Evolutionary conservation across 2,113 vertebrate genomes (phyloP).

Genomic region (Salvator merianae): DNA sequence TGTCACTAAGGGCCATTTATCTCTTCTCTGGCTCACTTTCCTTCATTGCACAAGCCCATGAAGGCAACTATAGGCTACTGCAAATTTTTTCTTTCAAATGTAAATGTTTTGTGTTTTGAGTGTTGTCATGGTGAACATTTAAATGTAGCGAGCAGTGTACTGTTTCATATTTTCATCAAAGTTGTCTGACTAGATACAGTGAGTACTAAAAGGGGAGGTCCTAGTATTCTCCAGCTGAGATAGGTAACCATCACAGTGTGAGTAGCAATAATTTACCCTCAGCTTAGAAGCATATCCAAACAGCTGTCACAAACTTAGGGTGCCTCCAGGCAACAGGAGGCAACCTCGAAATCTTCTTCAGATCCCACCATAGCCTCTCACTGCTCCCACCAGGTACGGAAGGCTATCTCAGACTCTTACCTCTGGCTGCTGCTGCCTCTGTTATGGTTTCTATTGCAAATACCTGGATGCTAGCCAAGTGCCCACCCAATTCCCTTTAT

Average conservation of each 20-base stretch:
- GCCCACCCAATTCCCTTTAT: too few relatives aligned
- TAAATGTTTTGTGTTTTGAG: too few relatives aligned
- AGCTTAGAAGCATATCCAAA: background rate
- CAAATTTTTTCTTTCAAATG: background rate
- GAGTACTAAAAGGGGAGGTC: background rate
- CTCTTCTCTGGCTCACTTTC: background rate
- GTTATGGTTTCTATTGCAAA: too few relatives aligned
- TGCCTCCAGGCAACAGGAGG: too few relatives aligned
- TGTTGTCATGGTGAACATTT: background rate
- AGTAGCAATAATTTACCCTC: background rate
- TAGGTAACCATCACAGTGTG: background rate
- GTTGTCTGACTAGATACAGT: background rate
- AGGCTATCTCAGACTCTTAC: too few relatives aligned
- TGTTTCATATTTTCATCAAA: background rate
- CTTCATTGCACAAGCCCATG: background rate
- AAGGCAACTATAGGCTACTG: background rate
- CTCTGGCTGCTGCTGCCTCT: too few relatives aligned
- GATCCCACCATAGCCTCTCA: too few relatives aligned
- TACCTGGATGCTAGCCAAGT: too few relatives aligned
- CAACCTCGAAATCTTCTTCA: too few relatives aligned
- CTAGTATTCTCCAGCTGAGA: background rate
- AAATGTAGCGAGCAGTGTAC: background rate
- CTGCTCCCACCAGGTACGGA: too few relatives aligned
- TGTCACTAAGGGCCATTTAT: too few relatives aligned
- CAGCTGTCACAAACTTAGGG: background rate